These are phyloP conservation scores for Bombus breviceps DNA, from an alignment of 1,140 invertebrate genomes.

Conservation along the genomic window DNA sequence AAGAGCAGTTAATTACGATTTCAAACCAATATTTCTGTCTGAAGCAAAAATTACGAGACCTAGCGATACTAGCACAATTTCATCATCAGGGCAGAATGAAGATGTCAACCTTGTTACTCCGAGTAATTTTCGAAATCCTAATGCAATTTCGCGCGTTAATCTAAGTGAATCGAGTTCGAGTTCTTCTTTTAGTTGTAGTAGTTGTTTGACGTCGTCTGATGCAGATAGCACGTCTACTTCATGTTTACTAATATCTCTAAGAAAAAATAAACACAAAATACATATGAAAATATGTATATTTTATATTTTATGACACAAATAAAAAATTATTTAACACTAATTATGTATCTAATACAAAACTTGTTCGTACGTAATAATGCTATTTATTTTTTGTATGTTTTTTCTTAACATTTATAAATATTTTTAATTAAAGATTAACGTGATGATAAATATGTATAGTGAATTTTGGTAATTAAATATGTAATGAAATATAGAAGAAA, in stretches of 20 bases:
- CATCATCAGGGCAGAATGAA: neutral
- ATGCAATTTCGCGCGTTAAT: neutral
- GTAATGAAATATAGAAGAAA: too few relatives aligned
- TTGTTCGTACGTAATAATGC: neutral
- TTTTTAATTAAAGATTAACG: neutral
- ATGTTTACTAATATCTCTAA: neutral
- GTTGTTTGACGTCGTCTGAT: neutral
- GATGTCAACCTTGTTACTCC: too few relatives aligned
- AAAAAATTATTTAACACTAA: neutral
- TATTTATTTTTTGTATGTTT: neutral
- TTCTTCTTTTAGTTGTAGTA: neutral
- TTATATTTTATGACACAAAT: neutral
- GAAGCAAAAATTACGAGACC: constrained; percentile 24
- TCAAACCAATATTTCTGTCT: constrained; percentile 7
- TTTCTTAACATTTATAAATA: neutral
- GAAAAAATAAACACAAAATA: neutral
- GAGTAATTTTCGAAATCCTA: neutral
- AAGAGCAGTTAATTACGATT: constrained; percentile 66
- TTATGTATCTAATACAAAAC: neutral
- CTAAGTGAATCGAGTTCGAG: constrained; percentile 40
- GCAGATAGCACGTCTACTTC: too few relatives aligned
- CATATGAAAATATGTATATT: neutral
- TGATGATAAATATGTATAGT: too few relatives aligned
- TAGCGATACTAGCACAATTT: constrained; percentile 37
- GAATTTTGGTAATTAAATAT: too few relatives aligned